Base-by-base conservation (phyloP, 2,797 vertebrate species). In the Poliocrania exsul region DNA sequence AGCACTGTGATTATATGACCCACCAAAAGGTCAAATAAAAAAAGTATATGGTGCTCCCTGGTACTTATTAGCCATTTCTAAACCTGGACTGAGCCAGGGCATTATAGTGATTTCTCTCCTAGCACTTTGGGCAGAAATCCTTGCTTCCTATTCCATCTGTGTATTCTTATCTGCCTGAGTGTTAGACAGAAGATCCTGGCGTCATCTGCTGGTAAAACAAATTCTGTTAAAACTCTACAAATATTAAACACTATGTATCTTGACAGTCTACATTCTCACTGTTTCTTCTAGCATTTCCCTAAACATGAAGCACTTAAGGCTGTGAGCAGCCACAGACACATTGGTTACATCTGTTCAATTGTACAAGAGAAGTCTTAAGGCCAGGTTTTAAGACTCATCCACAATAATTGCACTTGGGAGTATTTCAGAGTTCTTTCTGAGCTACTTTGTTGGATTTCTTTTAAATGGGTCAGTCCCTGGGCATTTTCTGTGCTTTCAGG, bases 1-100 rank as follows among this genome's bases (percentile, higher is more conserved):
- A 92, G 80, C 51, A 73, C 38, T 33, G 80, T 0, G 3, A 80
- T 78, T 78, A 88, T 62, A 57, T 79, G 86, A 61, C 47, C 65
- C n/a, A 77, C 56, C 71, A 60, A 92, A 90, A 93, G 65, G 74
- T 78, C 58, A 73, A 78, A 57, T 13, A 71, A 88, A 81, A 81
- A 90, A 81, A 67, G 33, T 33, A 33, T 10, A 72, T 0, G 2
- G 10, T 73, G 37, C 49, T 70, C 24, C 89, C 40, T 0, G 0
- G 31, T 74, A 79, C 49, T 84, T 75, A 64, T 60, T 29, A 86
- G 40, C 37, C 24, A 73, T 80, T 86, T 90, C 37, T 75, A 66
- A 66, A 80, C 16, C 25, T 69, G 54, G 31, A 44, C 38, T 66
- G 57, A 88, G 16, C 6, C 35, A 51, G 16, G 12, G 24, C 26